These are phyloP conservation scores for Tryphoninae sp. DNA, from an alignment of 2,888 invertebrate genomes.

Conservation along the genomic window DNA sequence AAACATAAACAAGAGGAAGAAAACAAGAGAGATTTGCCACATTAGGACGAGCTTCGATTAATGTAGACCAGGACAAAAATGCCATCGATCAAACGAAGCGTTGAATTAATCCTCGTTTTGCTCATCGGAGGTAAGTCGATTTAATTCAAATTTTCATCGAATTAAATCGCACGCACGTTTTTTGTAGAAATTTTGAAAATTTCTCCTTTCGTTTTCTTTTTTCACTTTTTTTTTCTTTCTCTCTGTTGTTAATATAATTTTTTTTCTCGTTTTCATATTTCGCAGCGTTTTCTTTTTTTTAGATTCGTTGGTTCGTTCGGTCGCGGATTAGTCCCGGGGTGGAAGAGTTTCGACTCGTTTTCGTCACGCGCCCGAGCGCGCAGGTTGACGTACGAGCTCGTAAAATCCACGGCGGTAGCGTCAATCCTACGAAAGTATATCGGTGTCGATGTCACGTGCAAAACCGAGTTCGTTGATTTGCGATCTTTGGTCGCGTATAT, in stretches of 20 bases:
- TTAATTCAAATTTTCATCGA: background rate
- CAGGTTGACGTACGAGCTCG: conserved; percentile 43
- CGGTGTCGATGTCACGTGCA: conserved; percentile 54
- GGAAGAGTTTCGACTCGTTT: background rate
- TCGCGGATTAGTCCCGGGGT: background rate
- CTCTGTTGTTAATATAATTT: background rate
- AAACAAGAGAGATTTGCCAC: background rate
- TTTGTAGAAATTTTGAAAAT: background rate
- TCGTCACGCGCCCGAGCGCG: background rate
- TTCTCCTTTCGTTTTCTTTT: background rate
- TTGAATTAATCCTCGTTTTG: conserved; percentile 58
- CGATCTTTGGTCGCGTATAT: conserved; percentile 36
- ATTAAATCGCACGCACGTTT: background rate
- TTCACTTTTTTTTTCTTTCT: background rate
- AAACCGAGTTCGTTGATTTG: conserved; percentile 58
- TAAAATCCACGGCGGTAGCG: conserved; percentile 45
- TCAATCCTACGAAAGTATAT: conserved; percentile 52
- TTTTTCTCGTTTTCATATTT: background rate
- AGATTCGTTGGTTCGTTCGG: background rate
- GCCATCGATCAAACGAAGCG: conserved; percentile 53
- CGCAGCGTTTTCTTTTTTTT: background rate
- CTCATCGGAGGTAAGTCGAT: conserved; percentile 60
- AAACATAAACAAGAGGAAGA: background rate
- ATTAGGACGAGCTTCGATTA: conserved; percentile 36
- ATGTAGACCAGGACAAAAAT: conserved; percentile 60